A percentile compares a stretch with the other conserved stretches of the same genome.
These are phyloP conservation scores for Taenaris catops DNA, from an alignment of 2,888 invertebrate genomes.

Conservation along the genomic window DNA sequence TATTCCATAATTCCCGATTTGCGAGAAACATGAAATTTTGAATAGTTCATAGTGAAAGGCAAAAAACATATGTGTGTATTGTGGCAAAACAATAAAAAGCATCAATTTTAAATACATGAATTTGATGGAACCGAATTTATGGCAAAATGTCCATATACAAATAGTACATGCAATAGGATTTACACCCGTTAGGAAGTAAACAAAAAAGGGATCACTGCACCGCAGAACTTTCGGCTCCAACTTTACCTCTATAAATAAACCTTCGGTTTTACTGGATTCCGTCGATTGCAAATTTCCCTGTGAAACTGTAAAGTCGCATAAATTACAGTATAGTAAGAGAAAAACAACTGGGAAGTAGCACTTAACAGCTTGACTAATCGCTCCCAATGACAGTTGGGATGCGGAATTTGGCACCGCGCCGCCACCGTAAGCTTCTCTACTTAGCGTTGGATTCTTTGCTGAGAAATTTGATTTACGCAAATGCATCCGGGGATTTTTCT, in stretches of 20 bases:
- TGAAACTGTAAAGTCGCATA: slow-evolving; percentile 75
- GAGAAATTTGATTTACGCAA: slow-evolving; percentile 26
- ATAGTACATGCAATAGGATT: slow-evolving; percentile 21
- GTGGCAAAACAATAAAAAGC: too few species aligned
- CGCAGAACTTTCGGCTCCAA: slow-evolving; percentile 69
- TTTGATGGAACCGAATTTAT: too few species aligned
- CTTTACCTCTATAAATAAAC: slow-evolving; percentile 74
- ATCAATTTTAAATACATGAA: too few species aligned
- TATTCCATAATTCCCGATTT: too few species aligned
- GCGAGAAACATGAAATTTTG: too few species aligned
- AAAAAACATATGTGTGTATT: too few species aligned
- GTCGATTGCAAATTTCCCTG: slow-evolving; percentile 73
- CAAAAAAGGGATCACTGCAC: slow-evolving; percentile 59
- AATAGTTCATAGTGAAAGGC: too few species aligned
- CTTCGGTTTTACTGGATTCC: slow-evolving; percentile 71
- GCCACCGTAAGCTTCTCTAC: slow-evolving; percentile 43
- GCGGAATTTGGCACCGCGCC: slow-evolving; percentile 25
- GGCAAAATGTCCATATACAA: neutral
- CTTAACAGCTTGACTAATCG: slow-evolving; percentile 76
- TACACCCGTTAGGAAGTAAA: slow-evolving; percentile 26
- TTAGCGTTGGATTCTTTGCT: slow-evolving; percentile 16
- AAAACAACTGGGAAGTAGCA: slow-evolving; percentile 76
- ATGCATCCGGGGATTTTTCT: slow-evolving; percentile 16
- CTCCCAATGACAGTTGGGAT: slow-evolving; percentile 61
- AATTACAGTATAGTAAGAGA: slow-evolving; percentile 72